These are phyloP conservation scores for Chironomus striatipennis DNA, from an alignment of 1,140 invertebrate species.

Conservation along the genomic window DNA sequence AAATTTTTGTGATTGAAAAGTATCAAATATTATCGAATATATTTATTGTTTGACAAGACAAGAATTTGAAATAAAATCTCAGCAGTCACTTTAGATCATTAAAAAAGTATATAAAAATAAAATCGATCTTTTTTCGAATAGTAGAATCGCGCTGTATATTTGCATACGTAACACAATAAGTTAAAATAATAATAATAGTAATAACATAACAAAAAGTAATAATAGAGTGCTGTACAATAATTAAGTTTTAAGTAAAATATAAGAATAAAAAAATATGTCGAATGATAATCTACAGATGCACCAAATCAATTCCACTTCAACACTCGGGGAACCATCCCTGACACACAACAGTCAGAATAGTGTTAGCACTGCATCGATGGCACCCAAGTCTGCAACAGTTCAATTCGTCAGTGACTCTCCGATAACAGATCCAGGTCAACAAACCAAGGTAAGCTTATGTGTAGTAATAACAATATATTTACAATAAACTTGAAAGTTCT, in stretches of 20 bases:
- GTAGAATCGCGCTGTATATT: too few relatives aligned
- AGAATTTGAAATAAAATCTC: too few relatives aligned
- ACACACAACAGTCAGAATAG: background rate
- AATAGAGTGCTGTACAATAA: background rate
- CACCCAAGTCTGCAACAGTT: conserved; percentile 34
- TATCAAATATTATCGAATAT: too few relatives aligned
- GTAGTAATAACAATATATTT: background rate
- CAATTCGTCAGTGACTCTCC: conserved; percentile 39
- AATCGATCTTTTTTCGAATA: too few relatives aligned
- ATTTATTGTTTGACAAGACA: too few relatives aligned
- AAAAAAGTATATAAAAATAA: too few relatives aligned
- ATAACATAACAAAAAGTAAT: too few relatives aligned
- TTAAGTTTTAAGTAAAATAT: background rate
- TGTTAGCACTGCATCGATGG: background rate
- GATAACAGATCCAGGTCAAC: conserved; percentile 44
- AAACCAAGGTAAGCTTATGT: conserved; percentile 34
- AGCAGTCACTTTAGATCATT: too few relatives aligned
- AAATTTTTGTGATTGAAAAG: background rate
- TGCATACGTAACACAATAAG: too few relatives aligned
- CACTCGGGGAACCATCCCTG: background rate
- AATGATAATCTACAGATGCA: conserved; percentile 18
- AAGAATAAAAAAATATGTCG: conserved; percentile 3
- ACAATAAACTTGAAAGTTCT: background rate
- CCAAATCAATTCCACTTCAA: conserved; percentile 10
- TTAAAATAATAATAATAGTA: too few relatives aligned